A percentile compares a stretch with the other conserved stretches of the same genome.
Conservation (phyloP, 2,888 invertebrate genomes). For the Microchrysa polita region DNA sequence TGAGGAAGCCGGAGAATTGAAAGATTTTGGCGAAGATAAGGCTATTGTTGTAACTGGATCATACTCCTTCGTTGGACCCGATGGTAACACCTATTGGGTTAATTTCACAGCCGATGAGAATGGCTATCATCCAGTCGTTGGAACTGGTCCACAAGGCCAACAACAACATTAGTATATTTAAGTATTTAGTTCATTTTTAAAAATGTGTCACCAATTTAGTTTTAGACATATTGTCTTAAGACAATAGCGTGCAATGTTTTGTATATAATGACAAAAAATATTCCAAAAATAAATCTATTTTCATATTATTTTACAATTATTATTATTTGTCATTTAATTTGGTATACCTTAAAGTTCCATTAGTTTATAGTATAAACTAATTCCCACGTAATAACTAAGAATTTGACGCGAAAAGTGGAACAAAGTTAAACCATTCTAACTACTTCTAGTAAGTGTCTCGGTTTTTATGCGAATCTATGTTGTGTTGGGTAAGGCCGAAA, state of each 20-base stretch:
- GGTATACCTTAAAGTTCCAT: too few species aligned
- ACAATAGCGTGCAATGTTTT: slow-evolving; percentile 21
- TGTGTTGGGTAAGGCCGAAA: too few species aligned
- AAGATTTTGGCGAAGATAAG: slow-evolving; percentile 54
- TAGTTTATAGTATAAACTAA: too few species aligned
- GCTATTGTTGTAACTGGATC: slow-evolving; percentile 54
- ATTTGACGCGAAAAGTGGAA: too few species aligned
- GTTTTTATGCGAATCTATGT: too few species aligned
- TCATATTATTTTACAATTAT: background rate
- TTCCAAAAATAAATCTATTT: slow-evolving; percentile 10
- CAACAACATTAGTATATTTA: slow-evolving; percentile 6
- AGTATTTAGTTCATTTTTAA: too few species aligned
- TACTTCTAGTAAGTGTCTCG: too few species aligned
- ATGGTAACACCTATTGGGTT: slow-evolving; percentile 55
- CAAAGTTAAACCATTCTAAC: too few species aligned
- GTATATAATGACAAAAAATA: slow-evolving; percentile 17
- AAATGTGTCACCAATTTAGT: too few species aligned
- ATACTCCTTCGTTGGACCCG: slow-evolving; percentile 54
- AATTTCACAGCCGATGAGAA: slow-evolving; percentile 57
- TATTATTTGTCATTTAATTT: too few species aligned
- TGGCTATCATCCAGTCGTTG: slow-evolving; percentile 55
- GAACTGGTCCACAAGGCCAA: slow-evolving; percentile 36
- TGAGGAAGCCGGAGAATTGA: slow-evolving; percentile 54
- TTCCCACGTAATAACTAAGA: too few species aligned
- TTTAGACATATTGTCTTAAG: background rate